Evolutionary conservation across 2,797 vertebrate genomes (phyloP), one percentile per base, ranked within the genome.

Genomic region (Mormyrops attenuatus): DNA sequence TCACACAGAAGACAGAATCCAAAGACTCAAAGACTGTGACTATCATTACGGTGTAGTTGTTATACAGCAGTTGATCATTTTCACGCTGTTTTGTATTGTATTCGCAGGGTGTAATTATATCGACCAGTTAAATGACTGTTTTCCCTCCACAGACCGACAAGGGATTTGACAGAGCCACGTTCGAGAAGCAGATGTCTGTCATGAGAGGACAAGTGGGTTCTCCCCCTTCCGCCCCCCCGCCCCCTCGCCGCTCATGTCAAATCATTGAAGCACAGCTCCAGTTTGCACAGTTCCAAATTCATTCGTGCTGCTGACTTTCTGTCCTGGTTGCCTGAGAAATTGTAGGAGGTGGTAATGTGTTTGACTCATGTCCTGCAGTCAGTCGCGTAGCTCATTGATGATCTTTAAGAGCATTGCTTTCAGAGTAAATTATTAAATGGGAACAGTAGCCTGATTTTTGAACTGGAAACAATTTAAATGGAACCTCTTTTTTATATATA

Each of bases 111-210:
- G 13, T 80, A 80, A 80, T 80, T 80, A 44, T 80, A 80, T 20
- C 22, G 26, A 0, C 82, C n/a, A 26, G 17, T 26, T 52, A 11
- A 69, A 69, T 0, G 63, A 69, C 63, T 34, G 63, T 85, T 85
- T 85, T 85, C 47, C n/a, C 7, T 90, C 85, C 90, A 38, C 92
- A 99, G 98, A 95, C 94, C 0, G 98, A 99, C 94, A 98, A 96
- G 95, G 97, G 97, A 80, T 99, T 99, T 92, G 97, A 99, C 95
- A 98, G 97, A 94, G 94, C 97, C 89, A 97, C 97, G 92, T 99
- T 99, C 95, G 98, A 99, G 95, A 97, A 96, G 91, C 98, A 99
- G 93, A 99, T 99, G 98, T 99, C 98, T 9, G 98, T 99, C 49
- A 99, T 99, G 98, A 97, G 98, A 90, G 98, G 98, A 66, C 98